A percentile compares a stretch with the other conserved stretches of the same genome.
Evolutionary conservation across 2,888 invertebrate genomes (phyloP).

Genomic region (Andrena dorsata): DNA sequence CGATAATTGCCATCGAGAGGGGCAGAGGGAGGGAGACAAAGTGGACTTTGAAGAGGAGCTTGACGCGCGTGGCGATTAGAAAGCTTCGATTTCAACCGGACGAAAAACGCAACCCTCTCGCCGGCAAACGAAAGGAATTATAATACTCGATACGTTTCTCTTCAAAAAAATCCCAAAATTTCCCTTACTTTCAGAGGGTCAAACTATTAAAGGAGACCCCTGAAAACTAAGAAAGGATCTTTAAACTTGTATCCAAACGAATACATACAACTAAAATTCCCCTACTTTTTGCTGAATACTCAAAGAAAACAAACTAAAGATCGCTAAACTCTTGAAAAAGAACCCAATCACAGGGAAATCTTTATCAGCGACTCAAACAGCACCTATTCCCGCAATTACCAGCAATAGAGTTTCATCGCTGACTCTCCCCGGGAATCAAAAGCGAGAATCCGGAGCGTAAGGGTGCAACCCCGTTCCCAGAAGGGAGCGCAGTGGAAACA

Average conservation of each 20-base stretch:
- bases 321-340: not conserved
- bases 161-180: too few species aligned
- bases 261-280: too few species aligned
- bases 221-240: too few species aligned
- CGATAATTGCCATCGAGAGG: constrained; percentile 44
- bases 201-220: too few species aligned
- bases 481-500: not conserved
- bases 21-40: not conserved
- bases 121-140: too few species aligned
- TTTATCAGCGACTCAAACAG: not conserved
- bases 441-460: not conserved
- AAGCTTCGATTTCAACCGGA: constrained; percentile 17
- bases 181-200: too few species aligned
- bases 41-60: constrained; percentile 15
- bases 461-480: not conserved
- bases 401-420: constrained; percentile 15
- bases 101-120: constrained; percentile 14
- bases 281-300: too few species aligned
- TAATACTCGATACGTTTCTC: too few species aligned
- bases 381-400: not conserved
- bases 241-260: too few species aligned
- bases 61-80: constrained; percentile 36
- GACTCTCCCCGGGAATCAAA: not conserved
- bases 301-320: too few species aligned
- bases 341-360: not conserved